A percentile compares a stretch with the other conserved stretches of the same genome.
phyloP scores from a whole-genome alignment of 1,140 invertebrate species.

The Zaprionus nigranus region DNA sequence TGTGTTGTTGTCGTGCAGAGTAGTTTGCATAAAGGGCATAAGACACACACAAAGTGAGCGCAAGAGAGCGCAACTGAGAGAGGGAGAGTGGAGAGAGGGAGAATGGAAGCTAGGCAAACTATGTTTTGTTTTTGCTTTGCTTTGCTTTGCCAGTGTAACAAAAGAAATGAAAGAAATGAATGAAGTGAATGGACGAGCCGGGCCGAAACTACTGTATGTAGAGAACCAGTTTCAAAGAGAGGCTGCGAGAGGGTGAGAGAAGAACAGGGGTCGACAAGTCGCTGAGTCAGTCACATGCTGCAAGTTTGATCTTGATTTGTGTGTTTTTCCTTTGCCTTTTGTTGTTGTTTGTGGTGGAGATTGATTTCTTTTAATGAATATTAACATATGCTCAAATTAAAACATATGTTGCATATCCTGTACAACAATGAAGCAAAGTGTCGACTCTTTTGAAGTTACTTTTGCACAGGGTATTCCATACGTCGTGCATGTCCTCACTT shows the following conservation, averaged over 20 bases:
- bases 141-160: conserved; percentile 19
- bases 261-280: conserved; percentile 1
- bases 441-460: neutral
- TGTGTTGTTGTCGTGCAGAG: conserved; percentile 4
- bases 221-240: conserved; percentile 44
- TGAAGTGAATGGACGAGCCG: conserved; percentile 39
- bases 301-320: conserved; percentile 38
- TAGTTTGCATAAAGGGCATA: conserved; percentile 3
- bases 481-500: neutral
- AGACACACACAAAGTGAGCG: neutral
- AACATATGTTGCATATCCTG: neutral
- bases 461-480: neutral
- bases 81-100: neutral
- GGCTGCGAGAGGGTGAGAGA: neutral
- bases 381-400: neutral
- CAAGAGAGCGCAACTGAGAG: neutral
- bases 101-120: neutral
- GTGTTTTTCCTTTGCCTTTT: conserved; percentile 12
- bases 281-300: conserved; percentile 36
- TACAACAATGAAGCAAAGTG: neutral
- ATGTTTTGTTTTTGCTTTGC: conserved; percentile 4
- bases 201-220: conserved; percentile 29
- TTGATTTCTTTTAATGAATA: neutral
- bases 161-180: conserved; percentile 33
- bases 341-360: neutral